A percentile compares a stretch with the other conserved stretches of the same genome.
These are phyloP conservation scores for Platygyra sinensis DNA, from an alignment of 64 coral and sea anemone genomes.

Conservation along the genomic window DNA sequence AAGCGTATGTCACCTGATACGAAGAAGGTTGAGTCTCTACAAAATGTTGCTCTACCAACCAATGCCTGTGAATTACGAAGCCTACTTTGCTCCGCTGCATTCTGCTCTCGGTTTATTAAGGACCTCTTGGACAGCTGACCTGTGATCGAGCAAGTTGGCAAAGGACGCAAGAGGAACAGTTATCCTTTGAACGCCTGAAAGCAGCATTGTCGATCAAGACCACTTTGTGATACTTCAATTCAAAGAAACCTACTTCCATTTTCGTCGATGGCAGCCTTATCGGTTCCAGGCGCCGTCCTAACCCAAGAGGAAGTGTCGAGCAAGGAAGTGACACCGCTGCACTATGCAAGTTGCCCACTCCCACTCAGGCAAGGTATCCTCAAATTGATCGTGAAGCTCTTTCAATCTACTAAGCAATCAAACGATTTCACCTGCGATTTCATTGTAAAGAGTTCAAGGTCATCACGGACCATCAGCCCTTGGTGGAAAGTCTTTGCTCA, in stretches of 20 bases:
- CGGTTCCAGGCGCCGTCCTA: constrained; percentile 45
- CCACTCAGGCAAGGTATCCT: no score
- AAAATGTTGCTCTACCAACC: constrained; percentile 27
- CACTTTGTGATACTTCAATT: constrained; percentile 37
- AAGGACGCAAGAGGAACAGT: constrained; percentile 37
- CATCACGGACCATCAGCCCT: constrained; percentile 72
- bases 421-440: no score
- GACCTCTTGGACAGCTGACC: constrained; percentile 50
- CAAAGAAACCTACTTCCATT: constrained; percentile 33
- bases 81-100: constrained; percentile 30
- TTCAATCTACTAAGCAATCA: no score
- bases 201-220: constrained; percentile 35
- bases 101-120: constrained; percentile 31
- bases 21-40: constrained; percentile 55
- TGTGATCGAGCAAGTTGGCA: constrained; percentile 34
- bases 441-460: no score
- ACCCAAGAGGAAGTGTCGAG: constrained; percentile 36
- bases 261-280: constrained; percentile 53
- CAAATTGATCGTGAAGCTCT: no score
- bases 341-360: constrained; percentile 45
- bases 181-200: constrained; percentile 54
- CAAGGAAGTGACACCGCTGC: constrained; percentile 9
- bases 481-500: constrained; percentile 55
- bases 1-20: constrained; percentile 57
- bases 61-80: constrained; percentile 35